Evolutionary conservation across 2,888 invertebrate species (phyloP), one percentile per base, ranked within the genome.

Genomic region (Beris morrisii): DNA sequence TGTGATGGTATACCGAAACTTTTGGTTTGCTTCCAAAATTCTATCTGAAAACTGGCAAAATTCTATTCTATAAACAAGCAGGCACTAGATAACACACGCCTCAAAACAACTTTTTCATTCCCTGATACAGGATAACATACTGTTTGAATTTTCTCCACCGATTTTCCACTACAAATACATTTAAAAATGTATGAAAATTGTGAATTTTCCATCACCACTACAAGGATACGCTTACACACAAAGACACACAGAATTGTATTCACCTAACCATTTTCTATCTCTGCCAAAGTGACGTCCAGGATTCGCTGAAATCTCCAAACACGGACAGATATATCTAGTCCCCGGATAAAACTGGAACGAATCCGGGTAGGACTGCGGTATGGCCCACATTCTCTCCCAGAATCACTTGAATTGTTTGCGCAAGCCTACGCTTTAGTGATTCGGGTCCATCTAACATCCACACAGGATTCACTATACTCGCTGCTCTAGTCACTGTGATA

Each of bases 311-410:
- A 69, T 69, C 64, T 56, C 69, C 61, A 69, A 69, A 69, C 59
- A 69, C 67, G 65, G 67, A 69, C 69, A 69, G 69, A 69, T 69
- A 69, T 69, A 69, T 69, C 69, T 69, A 64, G 64, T 69, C 67
- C 65, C 65, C 63, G 65, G 54, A 53, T 44, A 54, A 54, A 64
- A 54, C 64, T 54, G 54, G 64, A 64, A 54, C 64, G 64, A 64
- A 64, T 64, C 61, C 61, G 50, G 66, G 9, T 38, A 38, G 38
- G 64, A 64, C 53, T 59, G 69, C 54, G 64, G 58, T 68, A 45
- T 66, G 63, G 53, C 58, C 31, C 52, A 58, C n/a, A 61, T 66
- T 64, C 66, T 54, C 15, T 57, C 32, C 58, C 46, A 31, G 50
- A 5, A 7, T 30, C 15, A 11, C 32, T 28, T 57, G 44, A 50